Evolutionary conservation across 1,140 invertebrate species (phyloP), one percentile per base, ranked within the genome.

Genomic region (Callitettix versicolor): DNA sequence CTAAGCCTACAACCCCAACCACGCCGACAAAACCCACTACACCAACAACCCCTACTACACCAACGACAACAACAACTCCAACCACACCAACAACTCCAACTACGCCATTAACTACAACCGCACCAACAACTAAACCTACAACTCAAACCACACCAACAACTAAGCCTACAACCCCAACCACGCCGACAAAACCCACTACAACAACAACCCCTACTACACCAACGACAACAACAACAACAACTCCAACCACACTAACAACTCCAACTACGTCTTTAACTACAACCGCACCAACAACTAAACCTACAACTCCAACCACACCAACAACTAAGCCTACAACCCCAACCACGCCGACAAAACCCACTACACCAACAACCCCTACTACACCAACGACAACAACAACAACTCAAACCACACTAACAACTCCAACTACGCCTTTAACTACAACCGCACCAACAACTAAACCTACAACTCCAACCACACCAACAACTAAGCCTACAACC

Each of bases 21-120:
- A 30, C 26, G 26, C 3, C 26, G 26, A 3, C 3, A 30, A 9
- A 3, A 30, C 26, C 26, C 9, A 30, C 26, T 30, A 30, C 26
- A 4, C 3, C 26, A 30, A 9, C 26, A 30, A 9, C 26, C 9
- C 26, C 26, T 9, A 30, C 26, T 30, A 30, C 26, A 85, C 53
- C 86, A 84, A 61, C 85, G 84, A 71, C 78, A 79, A 21, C 83
- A 83, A 67, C 80, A 80, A 64, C 79, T 71, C 46, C 75, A 74
- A 48, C 78, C 83, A 42, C 76, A 78, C 59, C 73, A 78, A 59
- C 82, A 82, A 69, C 83, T 80, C 68, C 73, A 85, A 56, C 75
- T 86, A 61, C 74, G 85, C n/a, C 38, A 5, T 5, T 12, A 5
- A 41, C 38, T 41, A 41, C 38, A 15, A 12, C 38, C 3, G 18